Base-by-base conservation (phyloP, 92 coral and sea anemone genomes). In the Porites evermanni region DNA sequence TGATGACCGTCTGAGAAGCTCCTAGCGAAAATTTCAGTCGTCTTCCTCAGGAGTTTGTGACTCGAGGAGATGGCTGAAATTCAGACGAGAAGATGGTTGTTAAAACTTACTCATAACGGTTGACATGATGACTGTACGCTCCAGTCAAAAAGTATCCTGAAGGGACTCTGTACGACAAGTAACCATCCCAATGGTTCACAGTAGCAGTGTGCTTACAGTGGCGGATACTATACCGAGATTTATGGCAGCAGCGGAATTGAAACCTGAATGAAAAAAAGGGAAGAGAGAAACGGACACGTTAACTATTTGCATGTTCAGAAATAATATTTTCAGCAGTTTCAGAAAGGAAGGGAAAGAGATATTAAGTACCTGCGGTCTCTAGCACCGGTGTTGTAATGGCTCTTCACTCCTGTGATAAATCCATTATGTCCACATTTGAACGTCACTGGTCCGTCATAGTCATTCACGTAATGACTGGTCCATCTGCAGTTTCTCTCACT, bases 381-480 rank as follows among this genome's bases (percentile, higher is more conserved):
- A 44, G 20, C 8, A 17, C 11, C n/a, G 26, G 72, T 72, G 17
- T 12, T 44, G 63, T 77, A 74, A 3, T 2, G 3, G 53, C 89
- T 85, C 18, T 23, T 7, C 16, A 84, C 52, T 60, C 88, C 88
- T 66, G 74, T 20, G 56, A 80, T 19, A 72, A 80, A 64, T n/a
- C 77, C 64, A 20, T 81, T 66, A 7, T 21, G 0, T 26, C 51
- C 74, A 26, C 89, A 85, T 8, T 13, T 52, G 12, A 64, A 77
- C 9, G 24, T 53, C 23, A 85, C 10, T 29, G 53, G 18, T 9
- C 8, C 8, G 53, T 76, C 72, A 64, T 9, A 85, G 72, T 66
- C 23, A 69, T 85, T 85, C 32, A 66, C 77, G 12, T 53, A 85
- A 59, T 53, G 53, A 6, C 1, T 44, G 2, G 83, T 54, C 70